Evolutionary conservation across 2,797 vertebrate species (phyloP).

Genomic region (Hemitrygon akajei): DNA sequence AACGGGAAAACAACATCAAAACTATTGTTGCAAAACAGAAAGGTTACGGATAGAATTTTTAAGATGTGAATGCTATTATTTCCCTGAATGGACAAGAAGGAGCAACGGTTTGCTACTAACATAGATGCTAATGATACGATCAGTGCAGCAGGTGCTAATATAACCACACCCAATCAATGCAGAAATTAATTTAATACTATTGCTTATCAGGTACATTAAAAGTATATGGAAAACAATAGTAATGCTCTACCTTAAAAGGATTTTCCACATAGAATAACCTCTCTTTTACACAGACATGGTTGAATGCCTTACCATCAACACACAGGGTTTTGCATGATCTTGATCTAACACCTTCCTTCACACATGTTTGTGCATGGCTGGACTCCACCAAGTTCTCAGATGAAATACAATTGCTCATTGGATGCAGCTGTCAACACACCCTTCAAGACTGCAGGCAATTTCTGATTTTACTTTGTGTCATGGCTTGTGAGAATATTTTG

Average conservation of each 20-base stretch:
- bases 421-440: not conserved
- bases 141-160: not conserved
- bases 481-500: not conserved
- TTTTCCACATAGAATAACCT: not conserved
- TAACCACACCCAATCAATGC: not conserved
- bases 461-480: not conserved
- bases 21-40: not conserved
- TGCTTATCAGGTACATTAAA: not conserved
- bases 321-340: not conserved
- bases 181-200: not conserved
- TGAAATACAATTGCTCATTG: not conserved
- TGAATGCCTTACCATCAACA: not conserved
- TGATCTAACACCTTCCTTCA: not conserved
- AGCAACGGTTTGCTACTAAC: not conserved
- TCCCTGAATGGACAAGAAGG: not conserved
- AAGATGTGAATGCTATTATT: not conserved
- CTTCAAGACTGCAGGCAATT: not conserved
- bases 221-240: not conserved
- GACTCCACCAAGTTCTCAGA: not conserved
- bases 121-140: no score
- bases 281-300: not conserved
- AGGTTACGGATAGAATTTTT: not conserved
- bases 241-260: not conserved
- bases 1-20: not conserved
- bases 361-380: not conserved